phyloP scores from a whole-genome alignment of 1,140 invertebrate genomes.

The Octopus bimaculoides region DNA sequence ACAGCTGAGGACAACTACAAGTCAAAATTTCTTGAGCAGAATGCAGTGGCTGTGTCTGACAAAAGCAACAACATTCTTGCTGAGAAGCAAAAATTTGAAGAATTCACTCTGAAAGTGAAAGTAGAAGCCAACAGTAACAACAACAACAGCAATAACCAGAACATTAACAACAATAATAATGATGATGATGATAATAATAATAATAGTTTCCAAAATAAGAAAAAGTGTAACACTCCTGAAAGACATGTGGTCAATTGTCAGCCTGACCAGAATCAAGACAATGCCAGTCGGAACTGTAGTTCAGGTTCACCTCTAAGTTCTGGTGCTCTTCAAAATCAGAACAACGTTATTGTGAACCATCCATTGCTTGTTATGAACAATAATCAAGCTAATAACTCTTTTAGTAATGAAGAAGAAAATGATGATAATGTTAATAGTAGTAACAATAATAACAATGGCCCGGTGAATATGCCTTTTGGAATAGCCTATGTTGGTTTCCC shows the following conservation, averaged over 20 bases:
- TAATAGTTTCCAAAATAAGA: background rate
- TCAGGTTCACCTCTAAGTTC: too few relatives aligned
- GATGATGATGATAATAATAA: background rate
- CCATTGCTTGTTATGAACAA: background rate
- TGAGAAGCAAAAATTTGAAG: constrained; percentile 12
- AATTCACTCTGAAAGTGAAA: constrained; percentile 13
- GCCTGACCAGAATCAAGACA: background rate
- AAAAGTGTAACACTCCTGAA: too few relatives aligned
- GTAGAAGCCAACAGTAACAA: background rate
- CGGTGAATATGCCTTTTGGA: constrained; percentile 12
- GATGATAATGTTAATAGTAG: background rate
- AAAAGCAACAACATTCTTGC: background rate
- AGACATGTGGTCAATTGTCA: background rate
- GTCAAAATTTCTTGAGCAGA: background rate
- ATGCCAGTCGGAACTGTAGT: background rate
- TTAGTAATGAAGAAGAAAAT: background rate
- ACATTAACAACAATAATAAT: background rate
- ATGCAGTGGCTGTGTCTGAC: background rate
- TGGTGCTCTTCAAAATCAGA: too few relatives aligned
- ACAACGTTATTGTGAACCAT: background rate
- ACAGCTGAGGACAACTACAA: constrained; percentile 15
- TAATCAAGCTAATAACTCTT: background rate
- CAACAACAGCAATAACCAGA: background rate
- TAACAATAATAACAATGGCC: background rate
- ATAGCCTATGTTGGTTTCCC: constrained; percentile 20